Percentiles rank a stretch among this genome's conserved stretches.
These are phyloP conservation scores for Oncorhynchus clarkii DNA, from an alignment of 2,113 vertebrate genomes.

Conservation along the genomic window DNA sequence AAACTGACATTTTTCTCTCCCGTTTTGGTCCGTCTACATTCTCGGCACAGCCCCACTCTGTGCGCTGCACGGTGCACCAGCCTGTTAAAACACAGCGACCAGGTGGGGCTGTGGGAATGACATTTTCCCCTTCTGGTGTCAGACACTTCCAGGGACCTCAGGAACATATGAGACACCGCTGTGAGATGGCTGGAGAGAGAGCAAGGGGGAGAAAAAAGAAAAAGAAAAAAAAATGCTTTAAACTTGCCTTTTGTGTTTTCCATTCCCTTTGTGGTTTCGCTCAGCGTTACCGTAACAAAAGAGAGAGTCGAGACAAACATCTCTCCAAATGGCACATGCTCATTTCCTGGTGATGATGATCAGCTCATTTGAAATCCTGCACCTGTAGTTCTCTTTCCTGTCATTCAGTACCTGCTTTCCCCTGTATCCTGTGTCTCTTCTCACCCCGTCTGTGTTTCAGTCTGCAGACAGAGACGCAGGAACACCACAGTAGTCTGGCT, in stretches of 20 bases:
- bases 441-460: conserved; percentile 23
- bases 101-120: conserved; percentile 72
- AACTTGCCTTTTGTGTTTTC: conserved; percentile 46
- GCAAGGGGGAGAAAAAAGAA: conserved; percentile 32
- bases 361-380: conserved; percentile 25
- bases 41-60: conserved; percentile 50
- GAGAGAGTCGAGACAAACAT: background rate
- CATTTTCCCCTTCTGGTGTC: conserved; percentile 70
- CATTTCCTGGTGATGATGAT: conserved; percentile 11
- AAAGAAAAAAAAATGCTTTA: conserved; percentile 41
- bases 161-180: conserved; percentile 76
- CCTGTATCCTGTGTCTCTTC: conserved; percentile 30
- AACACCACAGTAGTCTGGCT: conserved; percentile 45
- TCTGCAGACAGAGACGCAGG: conserved; percentile 30
- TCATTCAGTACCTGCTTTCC: conserved; percentile 45
- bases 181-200: conserved; percentile 56
- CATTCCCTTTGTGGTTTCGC: conserved; percentile 26
- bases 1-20: conserved; percentile 52
- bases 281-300: conserved; percentile 17
- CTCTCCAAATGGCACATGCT: background rate
- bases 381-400: conserved; percentile 33
- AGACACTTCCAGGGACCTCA: conserved; percentile 67
- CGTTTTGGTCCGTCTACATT: conserved; percentile 45
- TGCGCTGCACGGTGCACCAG: conserved; percentile 49
- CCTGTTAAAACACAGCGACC: conserved; percentile 68